Conservation (phyloP, 2,888 invertebrate genomes). For the Dynastes maya region DNA sequence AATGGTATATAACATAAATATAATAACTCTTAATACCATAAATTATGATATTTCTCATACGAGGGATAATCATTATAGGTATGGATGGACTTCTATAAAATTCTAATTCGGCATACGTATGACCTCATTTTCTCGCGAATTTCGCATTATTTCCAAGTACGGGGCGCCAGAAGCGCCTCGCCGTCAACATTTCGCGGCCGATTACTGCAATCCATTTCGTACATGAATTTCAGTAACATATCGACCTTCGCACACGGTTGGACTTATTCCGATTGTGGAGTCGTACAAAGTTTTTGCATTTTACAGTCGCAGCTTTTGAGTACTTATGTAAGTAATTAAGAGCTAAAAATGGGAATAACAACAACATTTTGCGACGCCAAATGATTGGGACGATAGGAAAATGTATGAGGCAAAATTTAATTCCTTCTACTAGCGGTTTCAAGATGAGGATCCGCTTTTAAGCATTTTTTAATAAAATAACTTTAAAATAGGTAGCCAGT, state of each 20-base stretch:
- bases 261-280: slow-evolving; percentile 3
- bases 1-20: too few species aligned
- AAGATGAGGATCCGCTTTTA: too few species aligned
- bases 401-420: too few species aligned
- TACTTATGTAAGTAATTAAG: not conserved
- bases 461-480: too few species aligned
- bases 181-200: slow-evolving; percentile 1
- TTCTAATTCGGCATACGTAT: not conserved
- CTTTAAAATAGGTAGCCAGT: too few species aligned
- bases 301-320: not conserved
- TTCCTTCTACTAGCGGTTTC: too few species aligned
- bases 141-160: slow-evolving; percentile 19
- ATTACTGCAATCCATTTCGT: slow-evolving; percentile 9
- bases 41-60: too few species aligned
- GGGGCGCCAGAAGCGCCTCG: not conserved
- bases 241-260: slow-evolving; percentile 14
- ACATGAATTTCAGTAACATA: slow-evolving; percentile 27
- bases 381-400: not conserved
- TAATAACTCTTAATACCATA: too few species aligned
- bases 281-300: not conserved
- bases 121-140: slow-evolving; percentile 17
- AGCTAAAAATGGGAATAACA: too few species aligned
- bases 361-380: too few species aligned
- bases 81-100: too few species aligned
- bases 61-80: too few species aligned